phyloP scores from a whole-genome alignment of 2,113 vertebrate genomes.

The Aptenodytes forsteri region DNA sequence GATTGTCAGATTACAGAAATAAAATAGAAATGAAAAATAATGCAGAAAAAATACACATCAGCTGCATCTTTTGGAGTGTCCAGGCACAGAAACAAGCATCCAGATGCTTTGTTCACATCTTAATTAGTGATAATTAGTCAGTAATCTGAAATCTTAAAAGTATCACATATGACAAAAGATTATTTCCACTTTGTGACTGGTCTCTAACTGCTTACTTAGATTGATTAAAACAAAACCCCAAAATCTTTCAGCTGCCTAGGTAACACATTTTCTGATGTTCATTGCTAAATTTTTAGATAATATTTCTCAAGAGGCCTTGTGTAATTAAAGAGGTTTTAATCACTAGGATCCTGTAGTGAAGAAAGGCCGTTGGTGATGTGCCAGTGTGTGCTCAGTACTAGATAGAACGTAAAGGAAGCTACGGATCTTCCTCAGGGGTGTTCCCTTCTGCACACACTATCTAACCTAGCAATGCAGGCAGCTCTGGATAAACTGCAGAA shows the following conservation, averaged over 20 bases:
- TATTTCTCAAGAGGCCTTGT: background rate
- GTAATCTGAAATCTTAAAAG: background rate
- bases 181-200: background rate
- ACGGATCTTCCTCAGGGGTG: background rate
- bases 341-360: background rate
- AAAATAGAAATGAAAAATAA: background rate
- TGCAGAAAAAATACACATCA: background rate
- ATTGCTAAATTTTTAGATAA: background rate
- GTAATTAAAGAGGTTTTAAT: constrained; percentile 9
- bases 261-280: background rate
- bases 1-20: background rate
- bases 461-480: background rate
- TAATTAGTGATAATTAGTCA: background rate
- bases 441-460: background rate
- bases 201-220: background rate
- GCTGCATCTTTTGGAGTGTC: background rate
- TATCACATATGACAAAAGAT: background rate
- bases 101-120: background rate
- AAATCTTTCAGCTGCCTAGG: background rate
- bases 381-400: background rate
- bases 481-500: background rate
- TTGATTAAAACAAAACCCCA: background rate
- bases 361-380: background rate
- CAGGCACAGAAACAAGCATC: background rate
- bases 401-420: background rate